Evolutionary conservation across 2,888 invertebrate genomes (phyloP), one percentile per base, ranked within the genome.

Genomic region (Spisula solida): DNA sequence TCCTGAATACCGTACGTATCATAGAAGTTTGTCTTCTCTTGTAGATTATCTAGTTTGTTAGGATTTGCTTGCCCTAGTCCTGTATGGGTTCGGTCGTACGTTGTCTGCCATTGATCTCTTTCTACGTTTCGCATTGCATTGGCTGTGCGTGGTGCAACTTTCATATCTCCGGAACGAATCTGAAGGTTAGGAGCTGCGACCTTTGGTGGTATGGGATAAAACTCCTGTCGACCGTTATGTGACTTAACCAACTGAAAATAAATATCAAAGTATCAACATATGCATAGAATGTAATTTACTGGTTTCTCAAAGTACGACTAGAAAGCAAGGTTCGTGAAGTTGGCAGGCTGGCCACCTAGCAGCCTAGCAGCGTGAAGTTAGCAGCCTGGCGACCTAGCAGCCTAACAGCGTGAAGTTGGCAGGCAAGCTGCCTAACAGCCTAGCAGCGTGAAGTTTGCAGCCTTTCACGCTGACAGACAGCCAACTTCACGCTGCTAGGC

Each of bases 41-140:
- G 94, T n/a, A 94, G 82, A 87, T 96, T 96, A 86, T 96, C 96
- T 25, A 96, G 93, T 18, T 93, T 93, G 92, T 94, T 92, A 4
- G 96, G 95, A 88, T 96, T 96, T 60, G 93, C 85, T 0, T 96
- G 96, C 0, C 96, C 96, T 0, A 96, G 89, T 0, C 96, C 96
- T 0, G 96, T 95, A 91, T 95, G 95, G 47, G 94, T 93, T 70
- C 94, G 87, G 47, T 96, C 92, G 56, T 96, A 95, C 0, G 94
- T 95, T 25, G 96, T 96, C 88, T 94, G 92, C 96, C 96, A 96
- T 82, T 96, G 96, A 87, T 95, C 92, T 5, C 96, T 91, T 87
- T 96, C 96, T 47, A 96, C 88, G 91, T 96, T 96, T 16, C 95
- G 92, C 47, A 95, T 82, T 0, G 95, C 93, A 86, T 96, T 96